Evolutionary conservation across 2,888 invertebrate genomes (phyloP).

Genomic region (Phoenoteleia sp.): DNA sequence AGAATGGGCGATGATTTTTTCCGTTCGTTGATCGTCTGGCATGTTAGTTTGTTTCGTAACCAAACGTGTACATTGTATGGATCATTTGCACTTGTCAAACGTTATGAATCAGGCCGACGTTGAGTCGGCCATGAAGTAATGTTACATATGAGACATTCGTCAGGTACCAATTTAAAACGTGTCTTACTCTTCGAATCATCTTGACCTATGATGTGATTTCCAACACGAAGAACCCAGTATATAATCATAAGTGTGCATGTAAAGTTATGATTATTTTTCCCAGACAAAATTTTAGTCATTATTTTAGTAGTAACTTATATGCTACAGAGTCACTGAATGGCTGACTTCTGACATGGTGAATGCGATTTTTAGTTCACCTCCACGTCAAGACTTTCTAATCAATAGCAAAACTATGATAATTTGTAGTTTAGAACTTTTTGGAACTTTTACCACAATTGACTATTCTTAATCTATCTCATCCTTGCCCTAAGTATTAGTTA

Average conservation of each 20-base stretch:
- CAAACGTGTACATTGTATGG: slow-evolving; percentile 66
- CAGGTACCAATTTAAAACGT: slow-evolving; percentile 35
- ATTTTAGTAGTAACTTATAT: slow-evolving; percentile 45
- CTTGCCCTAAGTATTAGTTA: too few relatives aligned
- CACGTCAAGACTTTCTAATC: not conserved
- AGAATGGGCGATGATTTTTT: slow-evolving; percentile 72
- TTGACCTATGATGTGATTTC: slow-evolving; percentile 32
- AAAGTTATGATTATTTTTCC: slow-evolving; percentile 23
- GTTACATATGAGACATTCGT: slow-evolving; percentile 48
- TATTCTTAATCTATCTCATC: too few relatives aligned
- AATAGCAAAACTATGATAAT: not conserved
- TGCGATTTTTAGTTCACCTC: not conserved
- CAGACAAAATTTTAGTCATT: slow-evolving; percentile 4
- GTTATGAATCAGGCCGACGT: slow-evolving; percentile 40
- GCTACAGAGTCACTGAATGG: slow-evolving; percentile 55
- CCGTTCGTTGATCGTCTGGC: slow-evolving; percentile 74
- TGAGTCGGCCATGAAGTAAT: slow-evolving; percentile 4
- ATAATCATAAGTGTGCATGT: slow-evolving; percentile 40
- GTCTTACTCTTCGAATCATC: slow-evolving; percentile 42
- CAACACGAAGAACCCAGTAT: slow-evolving; percentile 13
- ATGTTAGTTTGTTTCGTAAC: slow-evolving; percentile 69
- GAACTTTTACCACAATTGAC: too few relatives aligned
- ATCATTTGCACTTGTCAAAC: slow-evolving; percentile 64
- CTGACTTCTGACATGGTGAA: too few relatives aligned
- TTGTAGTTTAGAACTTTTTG: too few relatives aligned